Evolutionary conservation across 2,113 vertebrate species (phyloP), one percentile per base, ranked within the genome.

Genomic region (Chionodraco myersi): DNA sequence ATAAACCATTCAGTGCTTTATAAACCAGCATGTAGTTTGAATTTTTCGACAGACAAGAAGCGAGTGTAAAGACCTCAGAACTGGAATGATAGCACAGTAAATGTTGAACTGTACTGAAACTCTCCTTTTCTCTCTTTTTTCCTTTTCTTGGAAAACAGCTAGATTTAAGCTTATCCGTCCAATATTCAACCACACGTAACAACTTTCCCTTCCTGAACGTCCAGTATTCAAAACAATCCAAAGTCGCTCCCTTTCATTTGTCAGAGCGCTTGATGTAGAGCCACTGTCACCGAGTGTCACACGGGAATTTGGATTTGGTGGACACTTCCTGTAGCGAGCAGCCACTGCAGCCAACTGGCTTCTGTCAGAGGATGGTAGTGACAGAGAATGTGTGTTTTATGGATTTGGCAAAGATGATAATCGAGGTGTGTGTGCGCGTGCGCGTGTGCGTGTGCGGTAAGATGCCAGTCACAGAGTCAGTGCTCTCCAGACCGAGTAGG

Each of bases 371-470:
- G 80, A 81, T 15, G 53, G 23, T 57, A 64, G 58, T 10, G 86
- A 67, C 78, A 72, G 56, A 72, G 75, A 77, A 80, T 89, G 86
- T 88, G 80, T 90, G 75, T 88, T 91, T 87, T 87, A 85, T 86
- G 79, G 80, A 86, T 89, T 90, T 92, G 88, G 87, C 85, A 88
- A 72, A 71, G 72, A 84, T 73, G 56, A 81, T 89, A 89, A 86
- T 83, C 81, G 73, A 62, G 83, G 74, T n/a, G n/a, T n/a, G n/a
- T n/a, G n/a, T n/a, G n/a, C n/a, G n/a, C 79, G 75, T 71, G 64
- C 3, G 86, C n/a, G n/a, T n/a, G n/a, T 80, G 80, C 88, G 68
- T 84, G 75, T 64, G 64, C 80, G 75, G 85, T 88, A n/a, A 66
- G 77, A 80, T 70, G 82, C 80, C 85, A 86, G 62, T 51, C 64